Percentiles rank a stretch among this genome's conserved stretches.
phyloP scores from a whole-genome alignment of 2,113 vertebrate species.

The Dipodomys stephensi region DNA sequence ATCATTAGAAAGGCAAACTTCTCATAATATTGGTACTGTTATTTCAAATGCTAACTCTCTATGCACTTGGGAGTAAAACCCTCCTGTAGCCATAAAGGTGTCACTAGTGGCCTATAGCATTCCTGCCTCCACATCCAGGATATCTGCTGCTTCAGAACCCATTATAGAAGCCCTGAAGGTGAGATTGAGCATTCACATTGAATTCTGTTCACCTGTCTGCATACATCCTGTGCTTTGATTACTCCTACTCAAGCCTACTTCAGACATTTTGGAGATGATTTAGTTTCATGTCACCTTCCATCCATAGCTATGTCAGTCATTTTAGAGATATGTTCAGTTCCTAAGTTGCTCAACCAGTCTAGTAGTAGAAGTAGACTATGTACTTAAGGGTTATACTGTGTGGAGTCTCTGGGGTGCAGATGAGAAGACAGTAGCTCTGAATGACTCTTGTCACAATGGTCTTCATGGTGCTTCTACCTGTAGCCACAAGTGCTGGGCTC shows the following conservation, averaged over 20 bases:
- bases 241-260: not conserved
- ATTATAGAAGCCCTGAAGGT: not conserved
- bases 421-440: not conserved
- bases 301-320: not conserved
- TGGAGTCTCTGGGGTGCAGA: not conserved
- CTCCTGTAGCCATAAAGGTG: not conserved
- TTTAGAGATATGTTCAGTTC: not conserved
- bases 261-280: not conserved
- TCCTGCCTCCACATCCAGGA: not conserved
- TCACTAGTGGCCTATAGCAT: not conserved
- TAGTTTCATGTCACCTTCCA: not conserved
- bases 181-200: not conserved
- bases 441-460: not conserved
- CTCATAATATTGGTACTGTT: not conserved
- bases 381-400: not conserved
- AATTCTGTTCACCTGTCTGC: not conserved
- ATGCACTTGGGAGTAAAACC: not conserved
- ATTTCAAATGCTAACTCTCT: not conserved
- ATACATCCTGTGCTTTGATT: not conserved
- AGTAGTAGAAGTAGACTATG: not conserved
- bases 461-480: not conserved
- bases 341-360: not conserved
- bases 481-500: not conserved
- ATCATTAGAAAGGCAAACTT: constrained; percentile 12
- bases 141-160: not conserved